These are phyloP conservation scores for Orthosia gracilis DNA, from an alignment of 2,888 invertebrate species.

Conservation along the genomic window DNA sequence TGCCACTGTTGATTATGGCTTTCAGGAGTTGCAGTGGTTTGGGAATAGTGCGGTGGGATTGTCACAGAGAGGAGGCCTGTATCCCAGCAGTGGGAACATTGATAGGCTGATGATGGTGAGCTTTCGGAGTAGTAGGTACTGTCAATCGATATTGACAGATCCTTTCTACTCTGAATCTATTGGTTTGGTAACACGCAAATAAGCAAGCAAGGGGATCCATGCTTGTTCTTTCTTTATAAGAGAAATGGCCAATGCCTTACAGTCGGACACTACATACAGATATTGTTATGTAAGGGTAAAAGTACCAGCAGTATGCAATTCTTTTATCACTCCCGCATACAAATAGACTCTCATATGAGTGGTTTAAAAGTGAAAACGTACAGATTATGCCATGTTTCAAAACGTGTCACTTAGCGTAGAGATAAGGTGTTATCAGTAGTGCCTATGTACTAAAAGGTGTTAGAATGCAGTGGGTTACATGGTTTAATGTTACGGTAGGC, in stretches of 20 bases:
- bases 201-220: no score
- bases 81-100: no score
- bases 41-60: no score
- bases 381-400: conserved; percentile 46
- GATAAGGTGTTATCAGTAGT: conserved; percentile 39
- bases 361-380: conserved; percentile 43
- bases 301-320: conserved; percentile 1
- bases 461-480: neutral
- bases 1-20: no score
- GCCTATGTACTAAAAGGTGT: neutral
- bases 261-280: neutral
- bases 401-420: conserved; percentile 22
- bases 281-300: neutral
- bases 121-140: no score
- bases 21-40: no score
- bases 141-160: no score
- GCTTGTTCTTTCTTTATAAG: no score
- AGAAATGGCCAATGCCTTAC: neutral
- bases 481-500: neutral
- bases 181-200: no score
- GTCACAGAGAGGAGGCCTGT: no score
- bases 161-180: no score
- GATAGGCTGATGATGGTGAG: no score
- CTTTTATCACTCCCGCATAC: conserved; percentile 48
- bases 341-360: conserved; percentile 23